phyloP scores from a whole-genome alignment of 2,113 vertebrate genomes.

The Geothlypis trichas region DNA sequence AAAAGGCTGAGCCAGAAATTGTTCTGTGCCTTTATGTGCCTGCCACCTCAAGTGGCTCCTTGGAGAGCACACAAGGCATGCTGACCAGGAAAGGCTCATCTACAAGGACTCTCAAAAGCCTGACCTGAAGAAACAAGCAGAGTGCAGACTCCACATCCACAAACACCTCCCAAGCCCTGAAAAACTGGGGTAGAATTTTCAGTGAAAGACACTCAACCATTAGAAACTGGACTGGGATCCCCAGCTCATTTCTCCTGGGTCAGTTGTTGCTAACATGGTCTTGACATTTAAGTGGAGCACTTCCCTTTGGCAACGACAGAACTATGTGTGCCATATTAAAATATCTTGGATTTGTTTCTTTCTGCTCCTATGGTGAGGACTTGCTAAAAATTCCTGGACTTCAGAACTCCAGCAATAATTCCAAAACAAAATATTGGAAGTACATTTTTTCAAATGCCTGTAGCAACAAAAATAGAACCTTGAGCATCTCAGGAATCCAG shows the following conservation, averaged over 20 bases:
- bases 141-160: background rate
- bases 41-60: background rate
- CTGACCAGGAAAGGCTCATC: background rate
- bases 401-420: slow-evolving; percentile 58
- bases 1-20: background rate
- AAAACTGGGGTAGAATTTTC: background rate
- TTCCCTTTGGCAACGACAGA: slow-evolving; percentile 42
- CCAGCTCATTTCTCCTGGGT: background rate
- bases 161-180: background rate
- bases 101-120: background rate
- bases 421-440: slow-evolving; percentile 65
- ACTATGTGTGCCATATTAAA: slow-evolving; percentile 35
- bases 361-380: slow-evolving; percentile 57
- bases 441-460: slow-evolving; percentile 52
- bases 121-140: background rate
- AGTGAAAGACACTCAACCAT: background rate
- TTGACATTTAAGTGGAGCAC: slow-evolving; percentile 32
- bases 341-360: slow-evolving; percentile 50
- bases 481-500: slow-evolving; percentile 51
- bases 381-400: slow-evolving; percentile 66
- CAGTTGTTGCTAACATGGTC: background rate
- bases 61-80: background rate
- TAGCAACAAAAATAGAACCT: slow-evolving; percentile 61
- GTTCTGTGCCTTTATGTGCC: background rate
- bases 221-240: background rate